Conservation (phyloP, 2,888 invertebrate species). For the Cheilosia vernalis region DNA sequence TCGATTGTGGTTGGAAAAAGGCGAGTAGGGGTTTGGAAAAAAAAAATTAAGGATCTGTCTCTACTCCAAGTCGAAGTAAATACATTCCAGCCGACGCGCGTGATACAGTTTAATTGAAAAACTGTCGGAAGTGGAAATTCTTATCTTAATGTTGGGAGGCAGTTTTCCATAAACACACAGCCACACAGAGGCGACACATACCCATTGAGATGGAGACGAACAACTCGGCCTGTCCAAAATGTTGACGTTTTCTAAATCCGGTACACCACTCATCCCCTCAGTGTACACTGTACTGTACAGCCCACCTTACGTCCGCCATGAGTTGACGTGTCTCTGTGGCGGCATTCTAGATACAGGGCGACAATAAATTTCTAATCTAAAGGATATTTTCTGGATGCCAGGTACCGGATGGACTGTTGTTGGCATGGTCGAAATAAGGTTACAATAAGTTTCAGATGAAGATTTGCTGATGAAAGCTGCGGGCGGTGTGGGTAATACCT, state of each 20-base stretch:
- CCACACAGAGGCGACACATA: neutral
- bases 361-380: conserved; percentile 67
- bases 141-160: conserved; percentile 73
- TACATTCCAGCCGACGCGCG: conserved; percentile 45
- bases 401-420: conserved; percentile 57
- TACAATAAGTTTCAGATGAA: conserved; percentile 28
- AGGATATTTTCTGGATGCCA: conserved; percentile 59
- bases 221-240: conserved; percentile 64
- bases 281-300: conserved; percentile 42
- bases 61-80: conserved; percentile 57
- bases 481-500: conserved; percentile 28
- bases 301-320: conserved; percentile 7
- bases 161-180: conserved; percentile 40
- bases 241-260: conserved; percentile 75
- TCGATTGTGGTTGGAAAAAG: neutral
- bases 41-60: conserved; percentile 58
- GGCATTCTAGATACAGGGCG: conserved; percentile 41
- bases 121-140: conserved; percentile 75
- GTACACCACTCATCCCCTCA: conserved; percentile 41
- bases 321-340: conserved; percentile 13
- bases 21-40: conserved; percentile 5
- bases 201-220: conserved; percentile 40
- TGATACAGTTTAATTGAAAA: conserved; percentile 74
- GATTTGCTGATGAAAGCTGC: conserved; percentile 2
- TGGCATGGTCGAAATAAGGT: conserved; percentile 12